Percentiles rank a stretch among this genome's conserved stretches.
Conservation (phyloP, 2,888 invertebrate genomes). For the Thecocarcelia acutangulata region DNA sequence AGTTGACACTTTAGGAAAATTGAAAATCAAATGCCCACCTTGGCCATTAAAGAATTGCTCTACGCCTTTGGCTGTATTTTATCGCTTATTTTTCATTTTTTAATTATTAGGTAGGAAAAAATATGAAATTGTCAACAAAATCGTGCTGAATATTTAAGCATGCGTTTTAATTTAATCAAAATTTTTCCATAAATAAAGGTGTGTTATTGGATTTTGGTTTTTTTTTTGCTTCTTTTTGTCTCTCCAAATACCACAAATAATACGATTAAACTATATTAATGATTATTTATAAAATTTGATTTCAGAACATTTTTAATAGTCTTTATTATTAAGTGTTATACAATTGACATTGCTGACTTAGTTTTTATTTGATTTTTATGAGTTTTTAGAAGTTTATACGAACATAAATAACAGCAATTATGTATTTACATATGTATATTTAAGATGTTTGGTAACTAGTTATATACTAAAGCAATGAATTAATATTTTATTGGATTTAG, state of each 20-base stretch:
- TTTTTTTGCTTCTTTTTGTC: slow-evolving; percentile 8
- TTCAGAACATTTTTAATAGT: slow-evolving; percentile 30
- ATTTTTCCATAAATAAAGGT: slow-evolving; percentile 62
- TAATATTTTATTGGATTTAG: no score
- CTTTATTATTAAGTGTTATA: slow-evolving; percentile 1
- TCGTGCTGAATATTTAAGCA: slow-evolving; percentile 57
- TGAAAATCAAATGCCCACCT: slow-evolving; percentile 65
- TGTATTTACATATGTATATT: no score
- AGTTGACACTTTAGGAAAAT: slow-evolving; percentile 68
- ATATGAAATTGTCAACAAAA: slow-evolving; percentile 48
- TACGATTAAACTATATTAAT: slow-evolving; percentile 47
- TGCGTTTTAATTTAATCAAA: slow-evolving; percentile 65
- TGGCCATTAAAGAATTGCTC: slow-evolving; percentile 45
- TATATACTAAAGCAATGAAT: no score
- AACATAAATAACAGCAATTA: no score
- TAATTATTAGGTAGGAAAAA: slow-evolving; percentile 37
- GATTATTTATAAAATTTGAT: slow-evolving; percentile 50
- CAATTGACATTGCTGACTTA: slow-evolving; percentile 14
- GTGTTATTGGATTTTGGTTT: slow-evolving; percentile 10
- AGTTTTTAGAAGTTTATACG: not conserved
- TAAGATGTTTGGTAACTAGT: no score
- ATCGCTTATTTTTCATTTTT: slow-evolving; percentile 8
- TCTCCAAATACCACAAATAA: slow-evolving; percentile 23
- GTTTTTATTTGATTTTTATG: slow-evolving; percentile 37
- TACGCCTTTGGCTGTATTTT: slow-evolving; percentile 50